phyloP scores from a whole-genome alignment of 1,140 invertebrate genomes.

The Cotesia typhae region DNA sequence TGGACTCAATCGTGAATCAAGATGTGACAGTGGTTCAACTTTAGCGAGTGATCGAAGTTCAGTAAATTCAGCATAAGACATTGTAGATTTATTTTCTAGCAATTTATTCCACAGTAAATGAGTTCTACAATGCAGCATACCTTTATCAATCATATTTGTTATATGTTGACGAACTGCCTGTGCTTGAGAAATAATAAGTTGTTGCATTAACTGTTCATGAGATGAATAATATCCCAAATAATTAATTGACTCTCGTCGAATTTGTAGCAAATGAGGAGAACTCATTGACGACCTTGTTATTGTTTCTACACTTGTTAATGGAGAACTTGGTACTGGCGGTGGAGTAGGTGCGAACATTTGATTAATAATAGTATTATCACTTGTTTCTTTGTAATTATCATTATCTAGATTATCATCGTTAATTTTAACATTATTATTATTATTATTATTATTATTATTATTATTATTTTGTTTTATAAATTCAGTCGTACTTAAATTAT shows the following conservation, averaged over 20 bases:
- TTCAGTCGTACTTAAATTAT: slow-evolving; percentile 30
- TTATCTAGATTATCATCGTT: slow-evolving; percentile 31
- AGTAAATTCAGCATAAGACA: slow-evolving; percentile 73
- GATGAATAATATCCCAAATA: slow-evolving; percentile 81
- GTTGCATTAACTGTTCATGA: slow-evolving; percentile 78
- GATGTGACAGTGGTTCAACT: slow-evolving; percentile 67
- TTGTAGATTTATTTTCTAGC: slow-evolving; percentile 59
- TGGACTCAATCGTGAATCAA: slow-evolving; percentile 71
- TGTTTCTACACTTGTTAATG: slow-evolving; percentile 47
- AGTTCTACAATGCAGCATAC: slow-evolving; percentile 75
- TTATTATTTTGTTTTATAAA: slow-evolving; percentile 28
- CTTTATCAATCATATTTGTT: slow-evolving; percentile 72
- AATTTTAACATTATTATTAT: slow-evolving; percentile 29
- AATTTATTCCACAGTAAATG: slow-evolving; percentile 79
- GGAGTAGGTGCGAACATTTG: slow-evolving; percentile 53
- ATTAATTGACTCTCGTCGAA: slow-evolving; percentile 74
- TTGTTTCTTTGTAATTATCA: slow-evolving; percentile 2
- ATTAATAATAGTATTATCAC: slow-evolving; percentile 25
- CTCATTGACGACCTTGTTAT: slow-evolving; percentile 36
- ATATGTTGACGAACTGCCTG: slow-evolving; percentile 70
- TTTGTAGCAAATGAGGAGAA: slow-evolving; percentile 53
- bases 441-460: slow-evolving; percentile 27
- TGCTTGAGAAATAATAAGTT: slow-evolving; percentile 73
- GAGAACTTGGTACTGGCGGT: slow-evolving; percentile 60
- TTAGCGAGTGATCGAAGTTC: slow-evolving; percentile 73